phyloP scores from a whole-genome alignment of 1,140 invertebrate genomes.

The Bombus polaris region DNA sequence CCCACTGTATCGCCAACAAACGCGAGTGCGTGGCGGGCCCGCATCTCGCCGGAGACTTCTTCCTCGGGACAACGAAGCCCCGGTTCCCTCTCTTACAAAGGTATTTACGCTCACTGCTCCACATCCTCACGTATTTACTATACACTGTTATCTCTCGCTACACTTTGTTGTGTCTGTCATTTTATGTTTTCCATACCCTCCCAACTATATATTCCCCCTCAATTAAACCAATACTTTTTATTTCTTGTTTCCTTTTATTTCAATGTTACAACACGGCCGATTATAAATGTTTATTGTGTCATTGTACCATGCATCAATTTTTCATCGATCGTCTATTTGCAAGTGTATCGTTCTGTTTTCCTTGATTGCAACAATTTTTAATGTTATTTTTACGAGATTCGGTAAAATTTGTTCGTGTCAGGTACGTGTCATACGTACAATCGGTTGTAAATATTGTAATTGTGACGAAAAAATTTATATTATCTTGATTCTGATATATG shows the following conservation, averaged over 20 bases:
- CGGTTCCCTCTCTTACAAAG: conserved; percentile 88
- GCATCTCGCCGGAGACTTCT: conserved; percentile 87
- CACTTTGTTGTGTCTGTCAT: conserved; percentile 46
- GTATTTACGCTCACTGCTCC: conserved; percentile 76
- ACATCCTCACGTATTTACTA: conserved; percentile 11
- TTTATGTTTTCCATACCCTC: conserved; percentile 30
- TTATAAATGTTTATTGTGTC: conserved; percentile 22
- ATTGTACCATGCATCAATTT: neutral
- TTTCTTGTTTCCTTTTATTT: neutral
- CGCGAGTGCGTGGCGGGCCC: conserved; percentile 84
- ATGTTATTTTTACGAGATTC: conserved; percentile 6
- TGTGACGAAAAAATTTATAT: neutral
- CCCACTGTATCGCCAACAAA: conserved; percentile 86
- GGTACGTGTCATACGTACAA: neutral
- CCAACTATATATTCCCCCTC: neutral
- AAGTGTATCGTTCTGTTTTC: conserved; percentile 9
- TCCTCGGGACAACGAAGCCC: conserved; percentile 88
- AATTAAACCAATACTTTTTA: neutral
- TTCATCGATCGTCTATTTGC: conserved; percentile 15
- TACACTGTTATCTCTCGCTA: conserved; percentile 36
- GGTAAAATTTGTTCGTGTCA: neutral
- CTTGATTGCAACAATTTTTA: neutral
- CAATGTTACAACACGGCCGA: neutral
- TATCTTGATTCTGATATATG: neutral
- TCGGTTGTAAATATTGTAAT: conserved; percentile 8